These are phyloP conservation scores for Tigriopus californicus DNA, from an alignment of 2,888 invertebrate genomes.

Conservation along the genomic window DNA sequence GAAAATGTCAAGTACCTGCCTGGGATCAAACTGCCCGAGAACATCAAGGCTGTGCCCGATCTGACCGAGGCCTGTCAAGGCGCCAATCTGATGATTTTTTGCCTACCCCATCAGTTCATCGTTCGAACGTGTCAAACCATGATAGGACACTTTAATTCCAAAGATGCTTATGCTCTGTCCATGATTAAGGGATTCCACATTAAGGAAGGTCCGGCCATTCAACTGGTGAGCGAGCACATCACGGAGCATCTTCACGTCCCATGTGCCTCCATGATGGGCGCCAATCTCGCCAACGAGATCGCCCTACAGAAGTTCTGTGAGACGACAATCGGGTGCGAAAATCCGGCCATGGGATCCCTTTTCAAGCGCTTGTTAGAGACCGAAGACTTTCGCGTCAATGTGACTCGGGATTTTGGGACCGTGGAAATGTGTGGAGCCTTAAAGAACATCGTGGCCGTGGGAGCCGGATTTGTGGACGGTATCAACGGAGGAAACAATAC, in stretches of 20 bases:
- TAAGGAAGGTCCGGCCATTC: constrained; percentile 24
- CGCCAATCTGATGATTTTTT: constrained; percentile 36
- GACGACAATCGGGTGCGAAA: constrained; percentile 33
- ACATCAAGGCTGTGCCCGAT: constrained; percentile 35
- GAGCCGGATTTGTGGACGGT: constrained; percentile 37
- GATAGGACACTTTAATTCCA: constrained; percentile 12
- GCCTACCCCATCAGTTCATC: constrained; percentile 38
- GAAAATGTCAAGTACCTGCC: constrained; percentile 38
- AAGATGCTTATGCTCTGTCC: constrained; percentile 31
- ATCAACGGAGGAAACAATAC: constrained; percentile 35
- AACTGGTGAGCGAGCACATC: constrained; percentile 33
- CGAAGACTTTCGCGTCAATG: constrained; percentile 34
- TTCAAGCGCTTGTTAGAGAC: constrained; percentile 34
- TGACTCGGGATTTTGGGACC: constrained; percentile 33
- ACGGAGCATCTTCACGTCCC: constrained; percentile 28
- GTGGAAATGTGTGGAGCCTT: constrained; percentile 39
- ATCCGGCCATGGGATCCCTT: constrained; percentile 24
- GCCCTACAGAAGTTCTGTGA: constrained; percentile 37
- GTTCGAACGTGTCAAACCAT: no score
- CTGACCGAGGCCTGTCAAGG: constrained; percentile 30
- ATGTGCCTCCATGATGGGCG: constrained; percentile 36
- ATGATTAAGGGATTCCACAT: constrained; percentile 31
- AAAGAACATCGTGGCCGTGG: constrained; percentile 38
- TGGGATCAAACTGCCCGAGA: constrained; percentile 32
- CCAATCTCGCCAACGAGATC: constrained; percentile 37